These are phyloP conservation scores for Spongia lamella DNA, from an alignment of 37 sponge, comb jelly and placozoan genomes.

Conservation along the genomic window DNA sequence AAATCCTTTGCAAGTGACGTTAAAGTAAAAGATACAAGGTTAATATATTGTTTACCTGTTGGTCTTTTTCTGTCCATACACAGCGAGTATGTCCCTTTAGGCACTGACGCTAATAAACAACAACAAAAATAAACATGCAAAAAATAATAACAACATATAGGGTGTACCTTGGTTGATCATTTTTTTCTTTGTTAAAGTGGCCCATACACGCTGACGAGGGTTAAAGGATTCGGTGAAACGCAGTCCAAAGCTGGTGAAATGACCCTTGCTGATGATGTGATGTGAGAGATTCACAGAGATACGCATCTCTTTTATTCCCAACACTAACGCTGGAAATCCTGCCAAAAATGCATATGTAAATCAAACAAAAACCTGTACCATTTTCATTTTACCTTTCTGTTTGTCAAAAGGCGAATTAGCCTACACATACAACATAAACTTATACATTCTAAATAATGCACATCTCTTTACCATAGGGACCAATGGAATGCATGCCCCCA, in stretches of 20 bases:
- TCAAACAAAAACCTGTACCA: neutral
- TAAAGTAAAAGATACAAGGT: neutral
- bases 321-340: conserved; percentile 71
- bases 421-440: no score
- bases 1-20: conserved; percentile 8
- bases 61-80: conserved; percentile 31
- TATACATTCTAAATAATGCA: no score
- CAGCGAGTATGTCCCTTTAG: conserved; percentile 31
- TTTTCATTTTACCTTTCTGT: conserved; percentile 7
- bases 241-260: conserved; percentile 61
- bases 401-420: conserved; percentile 6
- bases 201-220: conserved; percentile 67
- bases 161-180: neutral
- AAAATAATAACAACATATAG: neutral
- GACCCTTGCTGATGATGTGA: conserved; percentile 57
- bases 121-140: neutral
- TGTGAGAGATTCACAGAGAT: conserved; percentile 61
- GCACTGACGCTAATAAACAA: conserved; percentile 8
- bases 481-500: conserved; percentile 78
- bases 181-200: conserved; percentile 45
- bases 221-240: conserved; percentile 71
- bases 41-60: conserved; percentile 10
- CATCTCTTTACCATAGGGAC: conserved; percentile 45
- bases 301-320: conserved; percentile 76
- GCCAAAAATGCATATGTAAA: neutral